A percentile compares a stretch with the other conserved stretches of the same genome.
Conservation (phyloP, 2,113 vertebrate species). For the Microtus pennsylvanicus region DNA sequence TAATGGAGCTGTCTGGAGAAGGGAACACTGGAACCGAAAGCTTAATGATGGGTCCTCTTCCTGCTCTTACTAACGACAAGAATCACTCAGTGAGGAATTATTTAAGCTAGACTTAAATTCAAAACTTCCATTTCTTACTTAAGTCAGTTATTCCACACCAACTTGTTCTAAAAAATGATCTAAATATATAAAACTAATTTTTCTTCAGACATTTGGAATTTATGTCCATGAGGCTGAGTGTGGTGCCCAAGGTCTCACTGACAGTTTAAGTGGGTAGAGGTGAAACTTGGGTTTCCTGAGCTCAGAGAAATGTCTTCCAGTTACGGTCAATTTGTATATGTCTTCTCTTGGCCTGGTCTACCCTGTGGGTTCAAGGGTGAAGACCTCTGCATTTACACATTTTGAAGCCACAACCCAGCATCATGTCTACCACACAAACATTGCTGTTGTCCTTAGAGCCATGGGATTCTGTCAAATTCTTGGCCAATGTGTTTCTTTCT, state of each 20-base stretch:
- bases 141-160: background rate
- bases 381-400: background rate
- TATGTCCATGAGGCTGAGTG: background rate
- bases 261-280: background rate
- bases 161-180: background rate
- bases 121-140: background rate
- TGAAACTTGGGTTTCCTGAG: too few species aligned
- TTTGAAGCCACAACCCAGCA: background rate
- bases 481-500: background rate
- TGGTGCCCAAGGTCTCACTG: background rate
- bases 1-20: background rate
- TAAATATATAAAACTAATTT: background rate
- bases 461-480: background rate
- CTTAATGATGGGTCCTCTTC: background rate
- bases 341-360: background rate
- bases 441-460: background rate
- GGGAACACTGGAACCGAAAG: background rate
- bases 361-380: background rate
- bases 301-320: background rate
- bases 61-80: background rate
- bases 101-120: slow-evolving; percentile 1
- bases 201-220: background rate
- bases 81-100: background rate
- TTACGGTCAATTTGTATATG: background rate
- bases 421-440: background rate